Evolutionary conservation across 2,888 invertebrate species (phyloP), one percentile per base, ranked within the genome.

Genomic region (Flexamia atlantica): DNA sequence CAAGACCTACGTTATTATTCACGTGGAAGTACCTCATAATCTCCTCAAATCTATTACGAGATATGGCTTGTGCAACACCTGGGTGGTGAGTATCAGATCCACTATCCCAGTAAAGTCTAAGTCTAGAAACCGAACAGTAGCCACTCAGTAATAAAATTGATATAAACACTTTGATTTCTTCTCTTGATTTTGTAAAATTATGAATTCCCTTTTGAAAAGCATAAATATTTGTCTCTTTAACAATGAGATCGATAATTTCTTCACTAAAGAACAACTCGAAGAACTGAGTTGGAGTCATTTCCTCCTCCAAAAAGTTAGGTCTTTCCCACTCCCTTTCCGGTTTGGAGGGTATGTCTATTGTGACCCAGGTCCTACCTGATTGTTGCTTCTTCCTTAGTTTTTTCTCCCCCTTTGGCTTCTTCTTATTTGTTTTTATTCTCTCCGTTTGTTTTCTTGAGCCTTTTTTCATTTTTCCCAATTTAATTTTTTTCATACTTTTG

Each of bases 101-200:
- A 7, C 5, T 50, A 68, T 86, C 88, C 87, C 87, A 88, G 79
- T 85, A 88, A 28, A 70, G 30, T 30, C 84, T 79, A 46, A 86
- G 86, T 30, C 82, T 60, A 28, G 87, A 87, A 42, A 86, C 30
- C 28, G 68, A 30, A 81, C 85, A 85, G 83, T 88, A 88, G n/a
- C 87, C 88, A 83, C 83, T 86, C 12, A 86, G 32, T 83, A 87
- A 72, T 4, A 87, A 82, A 68, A 87, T 86, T 46, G 60, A 84
- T 17, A 85, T 60, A 60, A 85, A 81, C 53, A 76, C 60, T 23
- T 53, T 53, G 3, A 85, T 83, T 17, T 85, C 79, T 84, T 30
- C 80, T 30, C 25, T 74, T 36, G 86, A 72, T 60, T 87, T 82
- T 23, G 84, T 84, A 17, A 86, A 85, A 81, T 86, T 81, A 0